Conservation (phyloP, 2,113 vertebrate species). For the Pavo muticus region DNA sequence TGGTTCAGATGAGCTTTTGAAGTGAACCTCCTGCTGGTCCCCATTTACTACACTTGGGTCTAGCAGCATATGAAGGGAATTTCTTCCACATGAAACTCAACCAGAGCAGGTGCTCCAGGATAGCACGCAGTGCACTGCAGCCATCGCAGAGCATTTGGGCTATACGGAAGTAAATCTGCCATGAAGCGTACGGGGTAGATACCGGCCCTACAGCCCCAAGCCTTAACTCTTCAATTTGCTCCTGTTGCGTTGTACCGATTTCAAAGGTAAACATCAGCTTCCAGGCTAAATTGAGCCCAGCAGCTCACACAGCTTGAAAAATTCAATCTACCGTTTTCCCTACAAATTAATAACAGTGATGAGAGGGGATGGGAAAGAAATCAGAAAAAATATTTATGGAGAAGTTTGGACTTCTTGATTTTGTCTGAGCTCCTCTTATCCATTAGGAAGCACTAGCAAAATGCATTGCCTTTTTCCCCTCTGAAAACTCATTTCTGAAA, state of each 20-base stretch:
- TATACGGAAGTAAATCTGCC: background rate
- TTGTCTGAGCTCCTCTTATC: background rate
- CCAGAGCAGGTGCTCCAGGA: background rate
- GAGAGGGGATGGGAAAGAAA: background rate
- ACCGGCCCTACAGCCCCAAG: background rate
- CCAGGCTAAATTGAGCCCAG: background rate
- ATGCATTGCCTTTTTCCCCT: background rate
- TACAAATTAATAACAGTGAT: background rate
- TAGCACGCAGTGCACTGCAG: background rate
- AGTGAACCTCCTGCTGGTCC: background rate
- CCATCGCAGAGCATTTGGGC: background rate
- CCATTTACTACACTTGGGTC: background rate
- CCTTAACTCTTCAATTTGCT: background rate
- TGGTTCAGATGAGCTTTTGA: background rate
- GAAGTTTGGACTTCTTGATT: background rate
- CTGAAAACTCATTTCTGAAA: background rate
- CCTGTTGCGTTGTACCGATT: background rate
- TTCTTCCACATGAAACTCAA: background rate
- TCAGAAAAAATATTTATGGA: background rate
- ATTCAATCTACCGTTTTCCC: background rate
- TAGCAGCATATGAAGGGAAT: background rate
- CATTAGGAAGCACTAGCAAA: background rate
- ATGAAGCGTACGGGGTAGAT: background rate
- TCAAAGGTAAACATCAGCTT: background rate
- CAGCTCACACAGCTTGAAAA: background rate